A percentile compares a stretch with the other conserved stretches of the same genome.
Evolutionary conservation across 2,888 invertebrate species (phyloP).

Genomic region (Dichetophora obliterata): DNA sequence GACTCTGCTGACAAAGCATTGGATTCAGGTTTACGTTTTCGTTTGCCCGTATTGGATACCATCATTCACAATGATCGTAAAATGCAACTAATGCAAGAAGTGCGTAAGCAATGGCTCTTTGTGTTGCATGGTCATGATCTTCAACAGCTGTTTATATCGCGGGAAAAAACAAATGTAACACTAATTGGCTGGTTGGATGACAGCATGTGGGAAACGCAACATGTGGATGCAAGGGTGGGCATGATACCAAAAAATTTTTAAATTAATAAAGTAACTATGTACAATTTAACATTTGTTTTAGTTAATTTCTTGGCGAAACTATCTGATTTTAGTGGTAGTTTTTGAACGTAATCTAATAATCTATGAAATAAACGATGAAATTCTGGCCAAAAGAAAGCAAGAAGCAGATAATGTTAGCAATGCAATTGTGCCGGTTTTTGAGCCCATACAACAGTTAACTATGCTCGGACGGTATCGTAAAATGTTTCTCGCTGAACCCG

Average conservation of each 20-base stretch:
- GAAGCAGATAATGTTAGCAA: slow-evolving; percentile 39
- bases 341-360: slow-evolving; percentile 60
- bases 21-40: slow-evolving; percentile 55
- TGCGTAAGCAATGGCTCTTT: slow-evolving; percentile 55
- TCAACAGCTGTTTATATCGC: slow-evolving; percentile 56
- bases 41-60: slow-evolving; percentile 63
- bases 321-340: slow-evolving; percentile 58
- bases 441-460: slow-evolving; percentile 61
- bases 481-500: slow-evolving; percentile 55
- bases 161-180: slow-evolving; percentile 56
- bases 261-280: too few species aligned
- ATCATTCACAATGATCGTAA: slow-evolving; percentile 55
- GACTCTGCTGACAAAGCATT: not conserved
- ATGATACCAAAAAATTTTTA: not conserved
- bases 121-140: slow-evolving; percentile 63
- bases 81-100: slow-evolving; percentile 57
- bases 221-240: slow-evolving; percentile 54
- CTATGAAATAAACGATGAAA: slow-evolving; percentile 57
- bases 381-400: slow-evolving; percentile 46
- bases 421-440: slow-evolving; percentile 49
- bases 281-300: slow-evolving; percentile 22
- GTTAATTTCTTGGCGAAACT: slow-evolving; percentile 60
- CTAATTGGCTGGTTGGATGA: slow-evolving; percentile 58
- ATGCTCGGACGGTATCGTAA: slow-evolving; percentile 55
- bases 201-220: slow-evolving; percentile 47